Percentiles rank a stretch among this genome's conserved stretches.
phyloP scores from a whole-genome alignment of 2,888 invertebrate genomes.

The Arrhopalites spinosus region DNA sequence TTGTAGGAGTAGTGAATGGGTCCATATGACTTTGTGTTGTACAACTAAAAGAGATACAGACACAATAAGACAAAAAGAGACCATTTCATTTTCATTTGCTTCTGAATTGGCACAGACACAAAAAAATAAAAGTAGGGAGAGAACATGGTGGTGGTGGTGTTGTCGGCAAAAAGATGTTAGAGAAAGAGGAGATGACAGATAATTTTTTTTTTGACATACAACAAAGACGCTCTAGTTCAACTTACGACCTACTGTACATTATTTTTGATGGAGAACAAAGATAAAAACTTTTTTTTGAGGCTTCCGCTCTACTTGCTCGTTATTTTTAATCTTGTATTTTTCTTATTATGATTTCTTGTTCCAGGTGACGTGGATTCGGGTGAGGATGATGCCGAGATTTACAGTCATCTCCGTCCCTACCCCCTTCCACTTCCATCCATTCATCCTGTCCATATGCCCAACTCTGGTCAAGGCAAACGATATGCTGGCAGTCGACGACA shows the following conservation, averaged over 20 bases:
- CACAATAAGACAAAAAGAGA: too few species aligned
- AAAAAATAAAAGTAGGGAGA: too few species aligned
- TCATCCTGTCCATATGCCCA: slow-evolving; percentile 45
- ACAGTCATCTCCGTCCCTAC: slow-evolving; percentile 45
- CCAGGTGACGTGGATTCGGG: slow-evolving; percentile 81
- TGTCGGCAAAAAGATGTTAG: not conserved
- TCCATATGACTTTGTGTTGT: too few species aligned
- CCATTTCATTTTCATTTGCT: too few species aligned
- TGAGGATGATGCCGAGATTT: slow-evolving; percentile 66
- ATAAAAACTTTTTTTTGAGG: not conserved
- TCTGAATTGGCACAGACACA: too few species aligned
- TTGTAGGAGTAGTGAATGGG: too few species aligned
- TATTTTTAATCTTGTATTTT: slow-evolving; percentile 16
- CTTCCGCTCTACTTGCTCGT: slow-evolving; percentile 8
- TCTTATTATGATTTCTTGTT: slow-evolving; percentile 40
- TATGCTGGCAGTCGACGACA: slow-evolving; percentile 25
- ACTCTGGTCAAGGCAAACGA: slow-evolving; percentile 25
- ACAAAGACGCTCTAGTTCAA: too few species aligned
- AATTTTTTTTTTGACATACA: not conserved
- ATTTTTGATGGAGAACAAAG: not conserved
- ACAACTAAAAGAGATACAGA: too few species aligned
- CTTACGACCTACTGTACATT: too few species aligned
- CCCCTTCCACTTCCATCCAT: slow-evolving; percentile 54
- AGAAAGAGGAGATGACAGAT: not conserved
- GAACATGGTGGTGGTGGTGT: too few species aligned